Evolutionary conservation across 2,888 invertebrate genomes (phyloP), one percentile per base, ranked within the genome.

Genomic region (Sphecodes monilicornis): DNA sequence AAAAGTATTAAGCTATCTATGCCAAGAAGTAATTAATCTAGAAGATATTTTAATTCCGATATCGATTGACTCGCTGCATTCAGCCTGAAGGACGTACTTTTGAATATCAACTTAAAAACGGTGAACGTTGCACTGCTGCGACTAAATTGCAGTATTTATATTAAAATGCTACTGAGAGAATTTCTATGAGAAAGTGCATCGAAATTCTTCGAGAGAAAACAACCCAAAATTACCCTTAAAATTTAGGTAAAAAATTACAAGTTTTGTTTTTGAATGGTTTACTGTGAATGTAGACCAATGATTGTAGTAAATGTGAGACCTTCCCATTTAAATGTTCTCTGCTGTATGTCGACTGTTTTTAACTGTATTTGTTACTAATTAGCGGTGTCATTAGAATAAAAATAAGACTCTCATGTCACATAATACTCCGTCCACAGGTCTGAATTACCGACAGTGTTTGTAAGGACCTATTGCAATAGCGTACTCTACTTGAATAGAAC

Each of bases 21-120:
- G 72, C 50, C 72, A 43, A 72, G 50, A 72, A 72, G 32, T 72
- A 43, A 72, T 43, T 71, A 41, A 46, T 71, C 50, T 72, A 72
- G 41, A 50, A 72, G 41, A 72, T 41, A 72, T 72, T 72, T 72
- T 41, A 43, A 72, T 72, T 72, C 50, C 43, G 22, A 29, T 43
- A 32, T 71, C 50, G 72, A 70, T 39, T 70, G 43, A 36, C 22
- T 43, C 70, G 60, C 29, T 60, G 60, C 60, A 60, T 60, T 60
- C 60, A 29, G 60, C 60, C 26, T 16, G 29, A 60, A 60, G 60
- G 60, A 60, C 29, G 60, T 60, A 29, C 60, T 29, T 60, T 60
- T 60, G 60, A 29, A 60, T 60, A 60, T 60, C 60, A 60, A 60
- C 60, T 60, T 29, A 29, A 29, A 60, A 60, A 60, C 26, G 60